Evolutionary conservation across 2,797 vertebrate species (phyloP).

Genomic region (Manis javanica): DNA sequence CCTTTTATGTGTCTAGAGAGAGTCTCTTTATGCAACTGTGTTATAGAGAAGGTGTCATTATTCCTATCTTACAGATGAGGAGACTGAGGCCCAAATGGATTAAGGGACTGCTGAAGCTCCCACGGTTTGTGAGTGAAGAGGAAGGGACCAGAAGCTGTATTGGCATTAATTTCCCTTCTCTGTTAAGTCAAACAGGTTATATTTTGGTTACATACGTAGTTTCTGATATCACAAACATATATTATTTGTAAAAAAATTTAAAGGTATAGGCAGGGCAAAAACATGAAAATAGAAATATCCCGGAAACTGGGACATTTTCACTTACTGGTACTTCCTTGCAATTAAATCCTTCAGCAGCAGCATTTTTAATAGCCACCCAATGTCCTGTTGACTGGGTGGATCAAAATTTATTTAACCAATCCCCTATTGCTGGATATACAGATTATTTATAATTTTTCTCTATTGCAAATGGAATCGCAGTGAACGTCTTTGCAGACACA

Average conservation of each 20-base stretch:
- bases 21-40: too few relatives aligned
- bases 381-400: not conserved
- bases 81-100: not conserved
- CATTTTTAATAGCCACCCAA: not conserved
- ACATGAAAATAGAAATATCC: not conserved
- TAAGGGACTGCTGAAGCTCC: not conserved
- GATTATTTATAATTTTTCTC: constrained; percentile 19
- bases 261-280: not conserved
- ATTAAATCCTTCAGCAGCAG: not conserved
- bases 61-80: not conserved
- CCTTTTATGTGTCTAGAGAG: not conserved
- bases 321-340: not conserved
- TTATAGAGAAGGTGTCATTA: not conserved
- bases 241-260: not conserved
- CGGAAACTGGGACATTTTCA: not conserved
- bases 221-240: not conserved
- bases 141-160: not conserved
- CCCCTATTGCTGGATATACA: not conserved
- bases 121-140: not conserved
- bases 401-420: not conserved
- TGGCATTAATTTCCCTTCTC: not conserved
- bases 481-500: not conserved
- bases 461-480: not conserved
- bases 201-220: not conserved
- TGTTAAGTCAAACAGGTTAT: not conserved